A percentile compares a stretch with the other conserved stretches of the same genome.
Conservation (phyloP, 2,797 vertebrate species). For the Zalophus californianus region DNA sequence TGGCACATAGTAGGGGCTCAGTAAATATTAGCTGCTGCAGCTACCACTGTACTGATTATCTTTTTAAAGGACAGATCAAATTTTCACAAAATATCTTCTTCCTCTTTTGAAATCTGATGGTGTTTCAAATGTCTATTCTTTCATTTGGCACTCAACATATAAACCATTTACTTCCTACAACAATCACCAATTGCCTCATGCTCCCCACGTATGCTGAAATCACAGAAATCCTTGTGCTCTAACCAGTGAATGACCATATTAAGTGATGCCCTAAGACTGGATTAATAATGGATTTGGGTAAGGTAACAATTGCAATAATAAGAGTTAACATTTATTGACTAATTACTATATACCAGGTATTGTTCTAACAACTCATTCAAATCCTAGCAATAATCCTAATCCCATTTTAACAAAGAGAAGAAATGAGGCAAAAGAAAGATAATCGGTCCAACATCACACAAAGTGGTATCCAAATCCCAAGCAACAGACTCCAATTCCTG, state of each 20-base stretch:
- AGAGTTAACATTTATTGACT: not conserved
- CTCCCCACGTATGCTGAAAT: no score
- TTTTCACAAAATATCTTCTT: not conserved
- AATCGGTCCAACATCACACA: not conserved
- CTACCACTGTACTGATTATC: not conserved
- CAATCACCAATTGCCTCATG: not conserved
- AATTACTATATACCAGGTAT: not conserved
- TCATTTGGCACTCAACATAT: not conserved
- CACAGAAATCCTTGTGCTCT: no score
- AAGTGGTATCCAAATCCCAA: not conserved
- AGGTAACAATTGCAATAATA: conserved; percentile 8
- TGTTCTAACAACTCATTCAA: not conserved
- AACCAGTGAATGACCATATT: no score
- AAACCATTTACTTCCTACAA: not conserved
- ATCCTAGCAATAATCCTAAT: not conserved
- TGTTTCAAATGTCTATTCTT: not conserved
- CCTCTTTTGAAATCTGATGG: not conserved
- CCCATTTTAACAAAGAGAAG: not conserved
- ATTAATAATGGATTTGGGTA: not conserved
- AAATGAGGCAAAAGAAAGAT: not conserved
- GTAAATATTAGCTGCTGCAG: not conserved
- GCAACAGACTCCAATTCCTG: not conserved
- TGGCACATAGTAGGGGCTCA: not conserved
- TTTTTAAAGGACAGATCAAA: conserved; percentile 20
- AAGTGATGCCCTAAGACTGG: no score